These are phyloP conservation scores for Scolopax bukidnonensis DNA, from an alignment of 2,797 vertebrate genomes.

Conservation along the genomic window DNA sequence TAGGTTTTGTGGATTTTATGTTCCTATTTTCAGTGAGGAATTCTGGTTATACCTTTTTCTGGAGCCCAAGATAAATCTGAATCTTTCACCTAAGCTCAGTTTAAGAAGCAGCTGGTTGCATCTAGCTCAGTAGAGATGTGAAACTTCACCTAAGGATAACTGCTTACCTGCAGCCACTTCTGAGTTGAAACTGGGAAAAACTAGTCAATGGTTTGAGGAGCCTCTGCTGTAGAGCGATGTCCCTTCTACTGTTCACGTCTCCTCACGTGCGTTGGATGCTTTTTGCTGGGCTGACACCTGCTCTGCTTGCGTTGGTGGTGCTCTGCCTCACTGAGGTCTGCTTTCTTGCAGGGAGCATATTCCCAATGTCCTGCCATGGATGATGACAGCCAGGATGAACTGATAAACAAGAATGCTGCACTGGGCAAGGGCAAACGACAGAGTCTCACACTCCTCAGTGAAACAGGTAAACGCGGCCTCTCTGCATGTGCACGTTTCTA, in stretches of 20 bases:
- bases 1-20: not conserved
- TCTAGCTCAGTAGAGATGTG: not conserved
- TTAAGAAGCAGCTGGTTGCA: not conserved
- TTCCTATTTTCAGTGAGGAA: not conserved
- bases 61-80: not conserved
- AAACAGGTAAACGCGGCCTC: constrained; percentile 73
- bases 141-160: accelerated
- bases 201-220: not conserved
- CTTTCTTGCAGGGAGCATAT: constrained; percentile 11
- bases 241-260: accelerated
- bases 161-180: not conserved
- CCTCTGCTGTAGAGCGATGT: not conserved
- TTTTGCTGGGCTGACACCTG: accelerated
- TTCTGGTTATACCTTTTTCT: not conserved
- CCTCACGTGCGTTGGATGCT: accelerated
- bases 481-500: accelerated
- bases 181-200: not conserved
- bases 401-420: constrained; percentile 82
- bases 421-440: constrained; percentile 79
- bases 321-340: not conserved
- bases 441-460: constrained; percentile 57
- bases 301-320: not conserved
- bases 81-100: not conserved
- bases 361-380: constrained; percentile 90
- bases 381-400: constrained; percentile 93